Conservation (phyloP, 1,140 invertebrate species). For the Harlomillsia oculata region DNA sequence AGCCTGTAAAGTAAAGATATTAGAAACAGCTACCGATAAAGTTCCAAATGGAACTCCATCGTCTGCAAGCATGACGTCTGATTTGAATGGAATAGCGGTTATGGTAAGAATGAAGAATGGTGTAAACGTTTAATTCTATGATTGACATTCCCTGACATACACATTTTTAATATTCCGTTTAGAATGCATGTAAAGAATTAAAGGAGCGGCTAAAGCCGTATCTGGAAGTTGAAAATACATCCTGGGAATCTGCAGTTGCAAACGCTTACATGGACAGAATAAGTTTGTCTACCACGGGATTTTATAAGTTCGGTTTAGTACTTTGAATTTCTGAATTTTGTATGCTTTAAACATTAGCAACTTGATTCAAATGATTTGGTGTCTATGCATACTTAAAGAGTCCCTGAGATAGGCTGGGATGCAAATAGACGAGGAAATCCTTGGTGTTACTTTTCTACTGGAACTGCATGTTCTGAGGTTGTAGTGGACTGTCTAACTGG, state of each 20-base stretch:
- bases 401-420: constrained; percentile 65
- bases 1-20: constrained; percentile 58
- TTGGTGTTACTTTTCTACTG: constrained; percentile 72
- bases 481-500: constrained; percentile 81
- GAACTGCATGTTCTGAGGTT: constrained; percentile 65
- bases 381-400: constrained; percentile 66
- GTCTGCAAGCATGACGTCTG: constrained; percentile 79
- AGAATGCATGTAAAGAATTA: constrained; percentile 72
- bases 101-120: constrained; percentile 46
- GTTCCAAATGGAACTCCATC: constrained; percentile 88
- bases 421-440: constrained; percentile 57
- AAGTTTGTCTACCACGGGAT: constrained; percentile 74
- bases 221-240: constrained; percentile 58
- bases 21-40: constrained; percentile 82
- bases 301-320: constrained; percentile 52
- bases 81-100: constrained; percentile 90
- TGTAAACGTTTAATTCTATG: neutral
- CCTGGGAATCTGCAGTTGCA: constrained; percentile 74
- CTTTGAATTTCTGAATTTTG: no score
- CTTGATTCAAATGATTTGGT: no score
- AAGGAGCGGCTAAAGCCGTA: constrained; percentile 65
- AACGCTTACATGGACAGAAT: constrained; percentile 69
- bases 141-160: no score
- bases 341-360: no score
- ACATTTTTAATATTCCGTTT: constrained; percentile 31